phyloP scores from a whole-genome alignment of 2,113 vertebrate genomes.

The Abramis brama region DNA sequence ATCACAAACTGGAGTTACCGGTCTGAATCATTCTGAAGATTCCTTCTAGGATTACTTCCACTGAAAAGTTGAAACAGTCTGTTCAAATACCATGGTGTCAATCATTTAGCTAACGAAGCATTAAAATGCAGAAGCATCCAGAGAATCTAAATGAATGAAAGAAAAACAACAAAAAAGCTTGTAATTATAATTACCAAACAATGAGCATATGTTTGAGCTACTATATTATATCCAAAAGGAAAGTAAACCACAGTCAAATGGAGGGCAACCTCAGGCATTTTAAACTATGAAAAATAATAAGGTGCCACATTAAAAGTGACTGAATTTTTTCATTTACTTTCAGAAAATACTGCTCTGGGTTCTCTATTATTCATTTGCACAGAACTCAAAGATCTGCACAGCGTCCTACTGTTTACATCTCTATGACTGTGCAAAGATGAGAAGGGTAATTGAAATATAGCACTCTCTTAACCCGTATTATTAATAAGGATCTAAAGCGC shows the following conservation, averaged over 20 bases:
- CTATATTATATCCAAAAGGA: background rate
- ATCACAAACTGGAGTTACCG: background rate
- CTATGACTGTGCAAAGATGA: conserved; percentile 9
- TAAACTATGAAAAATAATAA: conserved; percentile 13
- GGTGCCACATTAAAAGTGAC: background rate
- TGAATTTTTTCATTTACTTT: conserved; percentile 3
- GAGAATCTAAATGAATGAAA: background rate
- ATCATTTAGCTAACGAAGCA: background rate
- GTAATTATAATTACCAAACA: background rate
- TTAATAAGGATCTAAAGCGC: conserved; percentile 25
- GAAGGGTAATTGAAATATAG: conserved; percentile 28
- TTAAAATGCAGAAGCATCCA: background rate
- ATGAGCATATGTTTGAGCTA: conserved; percentile 15
- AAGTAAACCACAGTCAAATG: background rate
- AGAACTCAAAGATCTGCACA: background rate
- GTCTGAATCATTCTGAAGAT: background rate
- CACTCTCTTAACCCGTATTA: conserved; percentile 27
- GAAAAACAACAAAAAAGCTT: background rate
- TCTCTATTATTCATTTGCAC: conserved; percentile 21
- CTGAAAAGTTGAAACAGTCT: background rate
- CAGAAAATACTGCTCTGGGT: background rate
- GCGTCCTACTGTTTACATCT: conserved; percentile 2
- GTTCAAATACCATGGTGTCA: too few species aligned
- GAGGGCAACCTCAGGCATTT: background rate
- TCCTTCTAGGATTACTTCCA: background rate